Percentiles rank a stretch among this genome's conserved stretches.
These are phyloP conservation scores for Mirounga angustirostris DNA, from an alignment of 2,113 vertebrate species.

Conservation along the genomic window DNA sequence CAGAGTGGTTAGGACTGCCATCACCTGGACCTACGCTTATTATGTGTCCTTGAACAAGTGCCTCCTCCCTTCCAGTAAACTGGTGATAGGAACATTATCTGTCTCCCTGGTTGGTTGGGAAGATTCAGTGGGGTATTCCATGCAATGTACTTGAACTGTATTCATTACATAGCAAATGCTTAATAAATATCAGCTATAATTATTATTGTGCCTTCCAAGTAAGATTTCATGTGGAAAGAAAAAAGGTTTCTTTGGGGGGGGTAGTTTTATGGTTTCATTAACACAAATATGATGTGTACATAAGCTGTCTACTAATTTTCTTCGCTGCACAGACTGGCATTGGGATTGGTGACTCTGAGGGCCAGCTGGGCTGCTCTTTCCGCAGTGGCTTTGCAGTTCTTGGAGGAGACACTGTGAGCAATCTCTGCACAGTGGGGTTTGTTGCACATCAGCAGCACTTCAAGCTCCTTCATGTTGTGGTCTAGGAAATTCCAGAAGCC, in stretches of 20 bases:
- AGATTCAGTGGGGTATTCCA: background rate
- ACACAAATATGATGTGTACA: background rate
- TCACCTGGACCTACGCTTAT: background rate
- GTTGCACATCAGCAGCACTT: background rate
- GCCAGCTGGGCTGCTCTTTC: background rate
- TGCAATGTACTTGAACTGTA: background rate
- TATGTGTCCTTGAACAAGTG: background rate
- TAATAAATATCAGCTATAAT: background rate
- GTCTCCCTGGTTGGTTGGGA: background rate
- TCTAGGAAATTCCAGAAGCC: background rate
- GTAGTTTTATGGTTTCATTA: background rate
- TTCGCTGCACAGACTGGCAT: background rate
- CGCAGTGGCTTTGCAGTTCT: background rate
- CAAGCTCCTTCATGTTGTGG: background rate
- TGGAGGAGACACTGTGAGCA: background rate
- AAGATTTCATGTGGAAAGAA: background rate
- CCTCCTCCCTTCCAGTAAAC: background rate
- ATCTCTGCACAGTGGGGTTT: background rate
- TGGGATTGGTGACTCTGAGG: background rate
- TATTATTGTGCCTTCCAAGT: background rate
- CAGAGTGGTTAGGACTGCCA: background rate
- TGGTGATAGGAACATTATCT: accelerated
- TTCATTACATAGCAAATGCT: background rate
- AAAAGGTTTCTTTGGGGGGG: background rate
- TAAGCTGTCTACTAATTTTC: background rate